Base-by-base conservation (phyloP, 2,113 vertebrate species). In the Sterrhoptilus dennistouni region DNA sequence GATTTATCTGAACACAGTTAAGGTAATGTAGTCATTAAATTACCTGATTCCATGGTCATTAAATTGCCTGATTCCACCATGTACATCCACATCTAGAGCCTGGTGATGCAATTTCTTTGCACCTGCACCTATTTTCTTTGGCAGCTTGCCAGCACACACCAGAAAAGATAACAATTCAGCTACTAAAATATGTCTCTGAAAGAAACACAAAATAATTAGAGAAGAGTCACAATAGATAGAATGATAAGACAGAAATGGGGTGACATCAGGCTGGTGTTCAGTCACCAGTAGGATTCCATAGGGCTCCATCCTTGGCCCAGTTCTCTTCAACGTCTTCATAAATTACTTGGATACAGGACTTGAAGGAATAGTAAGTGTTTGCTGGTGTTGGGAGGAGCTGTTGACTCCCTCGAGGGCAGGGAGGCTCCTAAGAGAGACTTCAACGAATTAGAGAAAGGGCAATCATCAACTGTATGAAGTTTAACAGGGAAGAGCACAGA, bases 291-390 rank as follows among this genome's bases (percentile, higher is more conserved):
- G 28, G 28, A n/a, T 82, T n/a, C 33, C 24, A 16, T 1, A 40
- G n/a, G 8, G 28, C 4, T 60, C 45, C 14, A n/a, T 38, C 13
- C 17, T 68, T 1, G 1, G 12, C 45, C 16, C n/a, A 60, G 29
- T 25, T 68, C 45, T 40, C 28, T 47, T 59, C 28, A 60, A 29
- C 6, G 25, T 14, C 13, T 75, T 68, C 20, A 22, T 25, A 74
- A 89, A 53, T 53, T 0, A 53, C 61, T 60, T 25, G n/a, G n/a
- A 53, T 18, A 33, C 13, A 45, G 45, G 28, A 52, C 23, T 45
- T 0, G 0, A 60, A 52, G 33, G 12, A 65, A 24, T 44, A 33
- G 17, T 23, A 35, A 60, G 9, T 6, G 18, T 59, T 45, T 66
- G 33, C 28, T 1, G 3, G 5, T 1, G 24, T 2, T 60, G 20